Percentiles rank a stretch among this genome's conserved stretches.
phyloP scores from a whole-genome alignment of 2,888 invertebrate species.

The Auanema freiburgensis region DNA sequence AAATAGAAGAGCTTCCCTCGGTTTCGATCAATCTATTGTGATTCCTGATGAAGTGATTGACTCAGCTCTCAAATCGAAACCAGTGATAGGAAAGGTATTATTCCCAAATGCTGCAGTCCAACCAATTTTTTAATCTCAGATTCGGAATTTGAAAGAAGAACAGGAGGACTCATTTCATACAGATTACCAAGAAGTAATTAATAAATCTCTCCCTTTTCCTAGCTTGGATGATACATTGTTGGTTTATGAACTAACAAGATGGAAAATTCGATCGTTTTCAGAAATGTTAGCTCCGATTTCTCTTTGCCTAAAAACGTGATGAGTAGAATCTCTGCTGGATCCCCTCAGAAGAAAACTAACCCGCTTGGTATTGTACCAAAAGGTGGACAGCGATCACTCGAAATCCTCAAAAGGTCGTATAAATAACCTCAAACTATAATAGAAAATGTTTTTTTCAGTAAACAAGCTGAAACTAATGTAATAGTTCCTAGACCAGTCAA shows the following conservation, averaged over 20 bases:
- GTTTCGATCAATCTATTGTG: constrained; percentile 7
- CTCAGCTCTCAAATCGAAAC: background rate
- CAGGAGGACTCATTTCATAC: background rate
- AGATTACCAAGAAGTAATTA: background rate
- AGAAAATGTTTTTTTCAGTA: too few species aligned
- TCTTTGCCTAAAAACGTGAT: background rate
- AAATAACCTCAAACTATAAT: too few species aligned
- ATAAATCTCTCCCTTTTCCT: background rate
- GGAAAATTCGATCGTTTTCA: constrained; percentile 1
- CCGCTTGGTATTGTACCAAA: constrained; percentile 1
- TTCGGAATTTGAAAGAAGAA: too few species aligned
- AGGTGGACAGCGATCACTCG: background rate
- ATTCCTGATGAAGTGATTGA: constrained; percentile 7
- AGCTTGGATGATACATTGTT: constrained; percentile 3
- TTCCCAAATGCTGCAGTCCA: too few species aligned
- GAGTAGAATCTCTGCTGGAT: constrained; percentile 2
- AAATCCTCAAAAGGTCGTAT: background rate
- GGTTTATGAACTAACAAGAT: background rate
- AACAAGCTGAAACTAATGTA: too few species aligned
- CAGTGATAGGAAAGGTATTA: background rate
- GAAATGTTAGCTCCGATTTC: background rate
- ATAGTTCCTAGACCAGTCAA: too few species aligned
- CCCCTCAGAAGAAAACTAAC: constrained; percentile 2
- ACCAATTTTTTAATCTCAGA: too few species aligned
- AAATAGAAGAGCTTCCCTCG: background rate